These are phyloP conservation scores for Elegia similella DNA, from an alignment of 2,888 invertebrate species.

Conservation along the genomic window DNA sequence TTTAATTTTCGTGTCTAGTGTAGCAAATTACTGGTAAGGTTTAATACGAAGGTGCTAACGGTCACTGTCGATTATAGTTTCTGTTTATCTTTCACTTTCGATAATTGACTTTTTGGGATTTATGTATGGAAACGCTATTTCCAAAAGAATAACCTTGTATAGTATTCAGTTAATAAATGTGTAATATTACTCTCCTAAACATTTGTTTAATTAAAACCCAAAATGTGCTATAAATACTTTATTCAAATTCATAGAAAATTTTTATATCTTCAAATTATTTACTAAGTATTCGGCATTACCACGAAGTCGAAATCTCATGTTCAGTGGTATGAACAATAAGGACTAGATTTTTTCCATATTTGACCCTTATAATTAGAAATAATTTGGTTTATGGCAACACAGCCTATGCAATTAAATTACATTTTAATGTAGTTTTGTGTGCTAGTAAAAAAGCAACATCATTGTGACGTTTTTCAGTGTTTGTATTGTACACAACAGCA, in stretches of 20 bases:
- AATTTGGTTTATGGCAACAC: not conserved
- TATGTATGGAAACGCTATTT: not conserved
- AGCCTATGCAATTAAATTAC: not conserved
- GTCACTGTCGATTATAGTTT: conserved; percentile 20
- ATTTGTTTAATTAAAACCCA: conserved; percentile 23
- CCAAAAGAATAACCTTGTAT: conserved; percentile 13
- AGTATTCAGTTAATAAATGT: conserved; percentile 28
- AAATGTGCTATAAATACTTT: conserved; percentile 27
- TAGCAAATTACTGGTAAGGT: conserved; percentile 8
- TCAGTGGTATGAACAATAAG: not conserved
- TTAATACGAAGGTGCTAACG: conserved; percentile 23
- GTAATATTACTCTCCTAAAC: conserved; percentile 23
- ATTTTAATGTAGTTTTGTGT: too few species aligned
- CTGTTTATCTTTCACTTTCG: not conserved
- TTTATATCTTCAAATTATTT: conserved; percentile 12
- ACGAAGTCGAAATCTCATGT: not conserved
- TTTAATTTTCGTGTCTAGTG: conserved; percentile 4
- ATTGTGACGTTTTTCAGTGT: too few species aligned
- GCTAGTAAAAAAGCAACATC: too few species aligned
- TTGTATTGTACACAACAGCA: too few species aligned
- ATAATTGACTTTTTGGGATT: not conserved
- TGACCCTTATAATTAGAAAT: not conserved
- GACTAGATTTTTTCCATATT: not conserved
- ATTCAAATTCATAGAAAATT: conserved; percentile 31
- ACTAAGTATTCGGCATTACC: not conserved